phyloP scores from a whole-genome alignment of 2,113 vertebrate genomes.

The Dromiciops gliroides region DNA sequence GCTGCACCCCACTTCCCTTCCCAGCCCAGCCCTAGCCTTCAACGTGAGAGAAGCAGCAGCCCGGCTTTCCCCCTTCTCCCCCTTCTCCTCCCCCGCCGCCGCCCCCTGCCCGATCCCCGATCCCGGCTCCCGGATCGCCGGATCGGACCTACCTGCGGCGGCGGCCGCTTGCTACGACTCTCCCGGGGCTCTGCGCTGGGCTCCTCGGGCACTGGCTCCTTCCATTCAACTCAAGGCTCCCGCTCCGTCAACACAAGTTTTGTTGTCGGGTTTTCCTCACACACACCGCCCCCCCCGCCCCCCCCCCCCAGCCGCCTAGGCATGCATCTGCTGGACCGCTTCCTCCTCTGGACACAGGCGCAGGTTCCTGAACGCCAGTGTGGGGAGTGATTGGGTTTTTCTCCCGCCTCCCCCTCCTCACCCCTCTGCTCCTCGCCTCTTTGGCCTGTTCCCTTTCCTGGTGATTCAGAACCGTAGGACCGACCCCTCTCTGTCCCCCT shows the following conservation, averaged over 20 bases:
- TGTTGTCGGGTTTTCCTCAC: constrained; percentile 73
- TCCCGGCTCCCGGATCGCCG: constrained; percentile 53
- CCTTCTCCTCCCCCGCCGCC: neutral
- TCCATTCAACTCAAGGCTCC: constrained; percentile 69
- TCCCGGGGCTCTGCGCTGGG: constrained; percentile 37
- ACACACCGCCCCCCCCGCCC: constrained; percentile 56
- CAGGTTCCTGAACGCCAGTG: constrained; percentile 71
- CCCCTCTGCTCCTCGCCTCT: neutral
- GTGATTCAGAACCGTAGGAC: constrained; percentile 15
- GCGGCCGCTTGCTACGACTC: constrained; percentile 30
- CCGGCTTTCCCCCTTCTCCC: neutral
- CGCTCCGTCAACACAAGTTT: constrained; percentile 62
- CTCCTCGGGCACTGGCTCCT: constrained; percentile 56
- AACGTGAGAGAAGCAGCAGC: neutral
- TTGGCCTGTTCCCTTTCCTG: constrained; percentile 13
- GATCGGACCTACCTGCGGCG: constrained; percentile 16
- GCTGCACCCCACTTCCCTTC: neutral
- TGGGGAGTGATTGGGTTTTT: constrained; percentile 58
- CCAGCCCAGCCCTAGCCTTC: too few species aligned
- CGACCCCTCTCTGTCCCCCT: neutral
- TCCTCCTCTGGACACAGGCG: constrained; percentile 79
- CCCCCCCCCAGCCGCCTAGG: constrained; percentile 72
- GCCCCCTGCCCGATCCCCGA: neutral
- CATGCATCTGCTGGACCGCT: constrained; percentile 80
- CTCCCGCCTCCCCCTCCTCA: neutral